A percentile compares a stretch with the other conserved stretches of the same genome.
Evolutionary conservation across 2,888 invertebrate species (phyloP).

Genomic region (Gnatocerus cornutus): DNA sequence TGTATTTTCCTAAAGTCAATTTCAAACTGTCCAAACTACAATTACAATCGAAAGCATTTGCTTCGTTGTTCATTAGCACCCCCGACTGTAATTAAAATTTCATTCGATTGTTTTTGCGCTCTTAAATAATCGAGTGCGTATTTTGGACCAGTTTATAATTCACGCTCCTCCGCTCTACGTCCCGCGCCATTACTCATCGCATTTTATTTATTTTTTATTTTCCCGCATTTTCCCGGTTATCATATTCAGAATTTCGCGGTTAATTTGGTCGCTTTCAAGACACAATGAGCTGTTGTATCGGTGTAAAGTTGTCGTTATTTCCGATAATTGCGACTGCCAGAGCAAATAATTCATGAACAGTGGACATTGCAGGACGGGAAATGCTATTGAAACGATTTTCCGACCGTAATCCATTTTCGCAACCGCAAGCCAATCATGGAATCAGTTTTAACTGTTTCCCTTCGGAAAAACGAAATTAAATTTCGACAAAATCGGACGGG

Average conservation of each 20-base stretch:
- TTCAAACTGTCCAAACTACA: too few relatives aligned
- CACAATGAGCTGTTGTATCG: background rate
- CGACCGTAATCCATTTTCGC: conserved; percentile 32
- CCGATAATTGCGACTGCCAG: conserved; percentile 29
- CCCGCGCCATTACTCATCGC: background rate
- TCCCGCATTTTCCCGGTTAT: too few relatives aligned
- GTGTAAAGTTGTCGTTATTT: conserved; percentile 23
- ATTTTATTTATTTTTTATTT: background rate
- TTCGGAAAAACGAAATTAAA: conserved; percentile 12
- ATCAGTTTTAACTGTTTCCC: conserved; percentile 1
- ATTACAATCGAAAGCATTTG: too few relatives aligned
- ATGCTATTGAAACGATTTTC: conserved; percentile 38
- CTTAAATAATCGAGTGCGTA: background rate
- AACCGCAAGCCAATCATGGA: conserved; percentile 32
- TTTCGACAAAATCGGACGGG: background rate
- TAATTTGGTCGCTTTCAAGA: background rate
- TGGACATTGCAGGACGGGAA: conserved; percentile 37
- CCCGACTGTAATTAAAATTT: conserved; percentile 2
- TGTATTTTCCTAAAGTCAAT: too few relatives aligned
- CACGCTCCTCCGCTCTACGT: background rate
- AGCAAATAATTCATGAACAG: conserved; percentile 37
- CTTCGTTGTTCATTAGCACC: too few relatives aligned
- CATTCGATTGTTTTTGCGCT: background rate
- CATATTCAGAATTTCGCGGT: background rate
- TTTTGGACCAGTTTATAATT: conserved; percentile 3